phyloP scores from a whole-genome alignment of 1,140 invertebrate species.

The Neuroterus valhalla region DNA sequence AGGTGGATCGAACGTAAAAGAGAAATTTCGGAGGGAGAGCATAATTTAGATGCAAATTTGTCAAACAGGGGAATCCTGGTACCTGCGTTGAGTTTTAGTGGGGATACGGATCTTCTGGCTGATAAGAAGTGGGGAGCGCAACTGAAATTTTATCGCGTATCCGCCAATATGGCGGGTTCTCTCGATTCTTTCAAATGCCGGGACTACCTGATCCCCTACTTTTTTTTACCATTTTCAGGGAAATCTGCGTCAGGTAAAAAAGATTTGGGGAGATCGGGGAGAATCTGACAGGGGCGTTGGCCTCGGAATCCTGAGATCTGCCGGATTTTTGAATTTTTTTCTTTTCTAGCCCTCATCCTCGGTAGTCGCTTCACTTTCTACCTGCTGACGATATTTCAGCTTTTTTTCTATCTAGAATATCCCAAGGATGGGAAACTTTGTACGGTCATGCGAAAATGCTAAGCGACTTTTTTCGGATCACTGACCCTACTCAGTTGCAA shows the following conservation, averaged over 20 bases:
- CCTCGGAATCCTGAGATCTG: constrained; percentile 51
- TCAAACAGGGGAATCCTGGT: constrained; percentile 29
- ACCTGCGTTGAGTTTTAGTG: constrained; percentile 26
- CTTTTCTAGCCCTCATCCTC: constrained; percentile 39
- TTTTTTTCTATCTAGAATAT: constrained; percentile 47
- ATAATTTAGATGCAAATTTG: constrained; percentile 50
- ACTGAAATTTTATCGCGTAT: constrained; percentile 53
- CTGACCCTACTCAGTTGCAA: constrained; percentile 51
- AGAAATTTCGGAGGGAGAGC: constrained; percentile 25
- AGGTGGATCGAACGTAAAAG: constrained; percentile 5
- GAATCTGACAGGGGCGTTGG: constrained; percentile 43
- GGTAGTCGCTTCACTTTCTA: constrained; percentile 47
- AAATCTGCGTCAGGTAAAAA: constrained; percentile 66
- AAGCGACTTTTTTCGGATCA: constrained; percentile 56
- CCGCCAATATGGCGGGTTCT: constrained; percentile 32
- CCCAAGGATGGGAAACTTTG: constrained; percentile 58
- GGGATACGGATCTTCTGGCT: constrained; percentile 12
- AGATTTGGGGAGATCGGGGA: constrained; percentile 31
- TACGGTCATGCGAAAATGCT: constrained; percentile 45
- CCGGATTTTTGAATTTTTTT: constrained; percentile 60
- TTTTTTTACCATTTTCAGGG: constrained; percentile 59
- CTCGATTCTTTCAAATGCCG: constrained; percentile 15
- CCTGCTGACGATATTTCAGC: constrained; percentile 58
- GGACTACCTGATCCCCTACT: constrained; percentile 50
- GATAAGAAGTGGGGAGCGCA: constrained; percentile 39